Evolutionary conservation across 1,140 invertebrate genomes (phyloP).

Genomic region (Bombus superbus): DNA sequence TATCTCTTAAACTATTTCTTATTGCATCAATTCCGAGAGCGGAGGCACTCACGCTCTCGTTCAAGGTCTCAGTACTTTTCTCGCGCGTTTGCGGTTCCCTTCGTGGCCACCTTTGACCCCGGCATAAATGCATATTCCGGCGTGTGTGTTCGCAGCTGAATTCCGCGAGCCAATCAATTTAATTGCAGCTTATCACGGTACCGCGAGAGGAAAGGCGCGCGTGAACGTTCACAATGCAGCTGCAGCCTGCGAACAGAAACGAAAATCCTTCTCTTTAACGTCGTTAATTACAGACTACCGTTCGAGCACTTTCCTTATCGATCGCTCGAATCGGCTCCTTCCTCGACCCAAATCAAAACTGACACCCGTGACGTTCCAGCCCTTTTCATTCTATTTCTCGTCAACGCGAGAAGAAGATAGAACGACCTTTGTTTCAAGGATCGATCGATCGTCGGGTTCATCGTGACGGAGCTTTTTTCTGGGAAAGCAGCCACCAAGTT

Average conservation of each 20-base stretch:
- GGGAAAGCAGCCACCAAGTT: constrained; percentile 14
- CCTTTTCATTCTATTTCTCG: constrained; percentile 40
- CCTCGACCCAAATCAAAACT: constrained; percentile 55
- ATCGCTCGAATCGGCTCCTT: constrained; percentile 43
- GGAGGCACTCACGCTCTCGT: background rate
- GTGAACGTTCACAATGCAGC: constrained; percentile 61
- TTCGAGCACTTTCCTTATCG: constrained; percentile 73
- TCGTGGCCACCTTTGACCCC: constrained; percentile 42
- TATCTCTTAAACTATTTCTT: background rate
- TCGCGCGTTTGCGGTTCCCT: constrained; percentile 1
- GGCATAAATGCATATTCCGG: constrained; percentile 56
- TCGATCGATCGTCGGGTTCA: constrained; percentile 17
- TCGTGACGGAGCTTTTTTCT: constrained; percentile 44
- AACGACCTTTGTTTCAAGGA: constrained; percentile 4
- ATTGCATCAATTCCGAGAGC: background rate
- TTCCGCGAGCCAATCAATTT: constrained; percentile 74
- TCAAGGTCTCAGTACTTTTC: background rate
- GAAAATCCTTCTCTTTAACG: constrained; percentile 70
- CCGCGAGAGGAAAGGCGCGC: constrained; percentile 56
- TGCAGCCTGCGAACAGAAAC: constrained; percentile 21
- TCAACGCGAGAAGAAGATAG: background rate
- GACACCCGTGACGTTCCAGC: constrained; percentile 43
- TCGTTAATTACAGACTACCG: constrained; percentile 76
- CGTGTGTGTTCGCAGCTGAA: constrained; percentile 39
- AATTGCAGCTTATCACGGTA: constrained; percentile 75